Percentiles rank a stretch among this genome's conserved stretches.
These are phyloP conservation scores for Petrocephalus microphthalmus DNA, from an alignment of 2,113 vertebrate genomes.

Conservation along the genomic window DNA sequence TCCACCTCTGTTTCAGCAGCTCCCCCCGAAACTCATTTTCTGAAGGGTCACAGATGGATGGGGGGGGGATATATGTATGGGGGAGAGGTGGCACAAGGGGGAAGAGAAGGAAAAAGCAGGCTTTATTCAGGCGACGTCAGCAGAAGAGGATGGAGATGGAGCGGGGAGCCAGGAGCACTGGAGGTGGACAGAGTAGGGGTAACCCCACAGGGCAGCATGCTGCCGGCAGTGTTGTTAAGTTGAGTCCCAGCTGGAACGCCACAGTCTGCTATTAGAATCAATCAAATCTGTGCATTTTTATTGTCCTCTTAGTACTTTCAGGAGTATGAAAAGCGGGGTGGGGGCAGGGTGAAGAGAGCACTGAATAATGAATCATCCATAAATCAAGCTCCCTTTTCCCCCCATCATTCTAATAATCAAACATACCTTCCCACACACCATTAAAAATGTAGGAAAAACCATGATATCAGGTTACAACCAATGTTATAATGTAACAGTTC, in stretches of 20 bases:
- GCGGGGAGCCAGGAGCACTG: background rate
- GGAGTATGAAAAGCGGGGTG: constrained; percentile 34
- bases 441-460: background rate
- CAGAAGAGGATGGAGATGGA: constrained; percentile 12
- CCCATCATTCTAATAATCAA: constrained; percentile 37
- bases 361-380: constrained; percentile 68
- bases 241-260: constrained; percentile 59
- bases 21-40: constrained; percentile 96
- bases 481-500: constrained; percentile 21
- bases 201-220: constrained; percentile 33
- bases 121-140: background rate
- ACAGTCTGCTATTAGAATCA: constrained; percentile 64
- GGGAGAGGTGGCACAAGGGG: background rate
- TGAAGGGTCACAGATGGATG: constrained; percentile 39
- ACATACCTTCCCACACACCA: constrained; percentile 16
- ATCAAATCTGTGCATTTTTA: constrained; percentile 68
- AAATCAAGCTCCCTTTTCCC: constrained; percentile 50
- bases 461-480: background rate
- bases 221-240: constrained; percentile 53
- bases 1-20: constrained; percentile 96
- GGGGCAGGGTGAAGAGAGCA: constrained; percentile 30
- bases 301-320: constrained; percentile 50
- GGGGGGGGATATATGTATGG: background rate
- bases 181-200: constrained; percentile 23
- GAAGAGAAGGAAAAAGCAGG: background rate